Percentiles rank a stretch among this genome's conserved stretches.
Conservation (phyloP, 2,113 vertebrate species). For the Tympanuchus pallidicinctus region DNA sequence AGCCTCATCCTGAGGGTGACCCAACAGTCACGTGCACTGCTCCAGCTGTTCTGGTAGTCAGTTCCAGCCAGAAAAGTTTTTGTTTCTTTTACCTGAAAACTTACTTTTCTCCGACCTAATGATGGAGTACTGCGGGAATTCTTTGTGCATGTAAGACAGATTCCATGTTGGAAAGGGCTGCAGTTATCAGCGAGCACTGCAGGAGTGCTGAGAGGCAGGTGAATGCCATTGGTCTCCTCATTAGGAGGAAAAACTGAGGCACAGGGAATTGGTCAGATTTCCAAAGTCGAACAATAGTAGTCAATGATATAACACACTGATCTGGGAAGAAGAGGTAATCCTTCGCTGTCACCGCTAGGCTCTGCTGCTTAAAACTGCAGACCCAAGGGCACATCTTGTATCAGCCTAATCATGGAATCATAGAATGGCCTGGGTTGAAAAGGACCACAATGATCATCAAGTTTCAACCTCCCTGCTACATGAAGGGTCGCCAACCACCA, state of each 20-base stretch:
- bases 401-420: neutral
- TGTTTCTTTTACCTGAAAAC: neutral
- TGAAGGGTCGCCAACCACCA: too few relatives aligned
- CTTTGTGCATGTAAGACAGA: rapidly evolving
- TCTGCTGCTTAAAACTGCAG: neutral
- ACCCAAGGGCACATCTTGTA: neutral
- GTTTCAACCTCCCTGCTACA: too few relatives aligned
- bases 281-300: neutral
- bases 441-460: too few relatives aligned
- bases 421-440: too few relatives aligned
- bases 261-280: neutral
- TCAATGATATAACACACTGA: neutral
- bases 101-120: neutral
- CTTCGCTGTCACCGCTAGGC: neutral
- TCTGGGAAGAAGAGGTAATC: neutral
- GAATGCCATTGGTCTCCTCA: neutral
- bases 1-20: neutral
- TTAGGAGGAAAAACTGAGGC: neutral
- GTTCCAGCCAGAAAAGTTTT: neutral
- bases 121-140: neutral
- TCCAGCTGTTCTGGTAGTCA: neutral
- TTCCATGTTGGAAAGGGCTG: neutral
- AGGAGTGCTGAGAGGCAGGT: neutral
- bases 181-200: rapidly evolving
- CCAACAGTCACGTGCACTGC: neutral